Evolutionary conservation across 2,888 invertebrate genomes (phyloP).

Genomic region (Andrena hattorfiana): DNA sequence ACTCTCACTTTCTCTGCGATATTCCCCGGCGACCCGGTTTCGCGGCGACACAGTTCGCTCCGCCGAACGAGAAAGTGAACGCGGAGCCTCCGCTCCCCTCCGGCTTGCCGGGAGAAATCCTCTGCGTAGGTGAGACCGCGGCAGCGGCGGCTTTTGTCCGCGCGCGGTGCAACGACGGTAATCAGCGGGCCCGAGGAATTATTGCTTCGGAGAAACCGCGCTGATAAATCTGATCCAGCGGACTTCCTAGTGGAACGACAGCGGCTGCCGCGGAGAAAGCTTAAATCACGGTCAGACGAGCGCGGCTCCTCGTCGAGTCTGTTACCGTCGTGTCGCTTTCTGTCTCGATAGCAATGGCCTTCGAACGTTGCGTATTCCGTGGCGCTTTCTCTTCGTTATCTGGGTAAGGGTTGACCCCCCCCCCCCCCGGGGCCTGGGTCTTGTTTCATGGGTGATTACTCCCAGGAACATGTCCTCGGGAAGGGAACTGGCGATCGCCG

Average conservation of each 20-base stretch:
- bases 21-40: constrained; percentile 77
- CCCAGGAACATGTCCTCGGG: no score
- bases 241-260: constrained; percentile 43
- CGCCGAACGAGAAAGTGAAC: constrained; percentile 80
- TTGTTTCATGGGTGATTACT: no score
- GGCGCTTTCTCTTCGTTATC: constrained; percentile 5
- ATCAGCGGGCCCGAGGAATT: constrained; percentile 33
- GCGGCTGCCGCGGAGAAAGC: constrained; percentile 36
- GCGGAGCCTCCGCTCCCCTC: constrained; percentile 53
- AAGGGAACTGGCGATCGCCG: no score
- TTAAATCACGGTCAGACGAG: constrained; percentile 8
- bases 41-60: constrained; percentile 73
- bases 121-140: constrained; percentile 62
- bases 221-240: constrained; percentile 44
- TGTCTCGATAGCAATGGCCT: constrained; percentile 1
- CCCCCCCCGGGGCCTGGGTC: no score
- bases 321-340: constrained; percentile 16
- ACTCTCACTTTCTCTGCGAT: constrained; percentile 82
- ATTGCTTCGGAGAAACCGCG: constrained; percentile 43
- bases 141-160: constrained; percentile 38
- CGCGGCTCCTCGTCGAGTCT: background rate
- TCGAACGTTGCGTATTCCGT: background rate
- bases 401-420: background rate
- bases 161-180: background rate
- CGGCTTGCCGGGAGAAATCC: constrained; percentile 52